Percentiles rank a stretch among this genome's conserved stretches.
Evolutionary conservation across 2,888 invertebrate genomes (phyloP).

Genomic region (Seladonia tumulorum): DNA sequence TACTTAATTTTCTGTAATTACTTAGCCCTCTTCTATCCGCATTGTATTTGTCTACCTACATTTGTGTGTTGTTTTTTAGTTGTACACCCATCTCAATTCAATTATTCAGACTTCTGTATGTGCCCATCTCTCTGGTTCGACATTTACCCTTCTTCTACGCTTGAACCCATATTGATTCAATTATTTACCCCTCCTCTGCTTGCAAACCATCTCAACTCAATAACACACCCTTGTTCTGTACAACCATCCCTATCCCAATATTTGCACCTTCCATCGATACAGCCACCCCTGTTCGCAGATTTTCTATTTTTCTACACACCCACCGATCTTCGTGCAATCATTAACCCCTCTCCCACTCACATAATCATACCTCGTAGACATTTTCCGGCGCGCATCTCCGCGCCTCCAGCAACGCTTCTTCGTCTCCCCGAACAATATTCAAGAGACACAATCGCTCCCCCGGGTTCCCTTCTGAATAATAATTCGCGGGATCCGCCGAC

Average conservation of each 20-base stretch:
- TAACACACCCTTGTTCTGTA: not conserved
- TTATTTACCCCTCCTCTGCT: not conserved
- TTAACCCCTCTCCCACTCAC: not conserved
- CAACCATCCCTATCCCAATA: not conserved
- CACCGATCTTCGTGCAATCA: not conserved
- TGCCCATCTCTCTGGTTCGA: not conserved
- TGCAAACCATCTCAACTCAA: not conserved
- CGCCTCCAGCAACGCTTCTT: not conserved
- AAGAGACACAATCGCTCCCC: not conserved
- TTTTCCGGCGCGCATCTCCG: not conserved
- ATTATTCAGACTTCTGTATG: not conserved
- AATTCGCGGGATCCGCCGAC: constrained; percentile 39
- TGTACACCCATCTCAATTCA: not conserved
- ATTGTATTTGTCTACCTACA: too few relatives aligned
- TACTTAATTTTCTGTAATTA: not conserved
- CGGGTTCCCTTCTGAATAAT: constrained; percentile 69
- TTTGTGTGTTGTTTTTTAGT: not conserved
- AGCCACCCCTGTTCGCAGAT: not conserved
- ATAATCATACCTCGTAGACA: too few relatives aligned
- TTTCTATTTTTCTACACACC: not conserved
- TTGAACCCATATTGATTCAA: not conserved
- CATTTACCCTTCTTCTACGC: not conserved
- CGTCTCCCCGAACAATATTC: not conserved
- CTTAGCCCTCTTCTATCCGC: too few relatives aligned
- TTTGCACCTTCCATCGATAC: not conserved